Evolutionary conservation across 2,888 invertebrate species (phyloP).

Genomic region (Cryptocephalus primarius): DNA sequence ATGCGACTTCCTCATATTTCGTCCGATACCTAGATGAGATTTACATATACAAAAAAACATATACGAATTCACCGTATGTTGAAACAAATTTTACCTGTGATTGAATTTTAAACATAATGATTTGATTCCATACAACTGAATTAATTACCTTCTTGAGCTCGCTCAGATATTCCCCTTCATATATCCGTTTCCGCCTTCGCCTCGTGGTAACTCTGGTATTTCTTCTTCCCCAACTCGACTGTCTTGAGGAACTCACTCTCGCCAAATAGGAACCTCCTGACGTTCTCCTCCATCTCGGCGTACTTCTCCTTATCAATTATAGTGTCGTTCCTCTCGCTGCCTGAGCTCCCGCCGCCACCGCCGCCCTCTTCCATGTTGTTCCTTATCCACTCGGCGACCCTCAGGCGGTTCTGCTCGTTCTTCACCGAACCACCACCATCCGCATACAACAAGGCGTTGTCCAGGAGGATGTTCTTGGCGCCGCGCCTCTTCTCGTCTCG

Average conservation of each 20-base stretch:
- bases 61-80: too few species aligned
- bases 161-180: constrained; percentile 11
- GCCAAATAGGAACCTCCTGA: constrained; percentile 57
- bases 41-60: too few species aligned
- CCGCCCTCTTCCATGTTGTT: constrained; percentile 46
- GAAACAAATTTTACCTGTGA: too few species aligned
- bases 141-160: too few species aligned
- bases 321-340: constrained; percentile 17
- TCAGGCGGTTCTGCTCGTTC: constrained; percentile 26
- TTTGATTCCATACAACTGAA: too few species aligned
- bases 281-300: constrained; percentile 66
- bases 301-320: constrained; percentile 40
- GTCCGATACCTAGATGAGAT: too few species aligned
- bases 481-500: constrained; percentile 33
- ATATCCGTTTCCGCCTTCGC: constrained; percentile 26
- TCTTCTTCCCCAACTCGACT: constrained; percentile 29
- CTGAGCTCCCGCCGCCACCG: constrained; percentile 34
- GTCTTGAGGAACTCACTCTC: constrained; percentile 32
- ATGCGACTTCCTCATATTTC: too few species aligned
- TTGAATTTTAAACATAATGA: too few species aligned
- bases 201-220: constrained; percentile 23
- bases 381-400: constrained; percentile 69
- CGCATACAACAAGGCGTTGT: constrained; percentile 46
- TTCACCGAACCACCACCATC: constrained; percentile 10
- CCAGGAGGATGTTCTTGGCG: constrained; percentile 68